These are phyloP conservation scores for Microplitis demolitor DNA, from an alignment of 1,140 invertebrate species.

Conservation along the genomic window DNA sequence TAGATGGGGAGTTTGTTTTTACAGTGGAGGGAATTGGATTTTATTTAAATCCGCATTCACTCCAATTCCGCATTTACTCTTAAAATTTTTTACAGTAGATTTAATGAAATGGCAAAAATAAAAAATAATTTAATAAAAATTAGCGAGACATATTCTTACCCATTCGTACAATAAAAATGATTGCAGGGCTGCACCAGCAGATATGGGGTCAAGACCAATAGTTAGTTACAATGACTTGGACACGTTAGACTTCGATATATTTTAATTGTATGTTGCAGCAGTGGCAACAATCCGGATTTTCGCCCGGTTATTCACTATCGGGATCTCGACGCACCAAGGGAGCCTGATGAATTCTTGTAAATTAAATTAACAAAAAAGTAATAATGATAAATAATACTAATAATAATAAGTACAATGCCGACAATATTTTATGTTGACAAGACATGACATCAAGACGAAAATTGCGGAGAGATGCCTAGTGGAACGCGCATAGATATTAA, in stretches of 20 bases:
- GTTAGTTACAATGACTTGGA: slow-evolving; percentile 85
- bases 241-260: slow-evolving; percentile 76
- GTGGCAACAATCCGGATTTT: slow-evolving; percentile 75
- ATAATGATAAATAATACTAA: too few species aligned
- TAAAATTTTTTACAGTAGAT: too few species aligned
- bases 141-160: slow-evolving; percentile 21
- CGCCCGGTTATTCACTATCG: slow-evolving; percentile 88
- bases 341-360: slow-evolving; percentile 83
- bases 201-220: slow-evolving; percentile 68
- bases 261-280: slow-evolving; percentile 64
- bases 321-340: slow-evolving; percentile 88
- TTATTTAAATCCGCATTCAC: too few species aligned
- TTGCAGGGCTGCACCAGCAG: slow-evolving; percentile 67
- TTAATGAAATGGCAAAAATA: background rate
- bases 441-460: too few species aligned
- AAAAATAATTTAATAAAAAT: background rate
- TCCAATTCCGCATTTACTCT: too few species aligned
- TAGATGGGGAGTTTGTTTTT: too few species aligned
- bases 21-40: too few species aligned
- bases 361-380: background rate
- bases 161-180: slow-evolving; percentile 38
- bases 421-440: too few species aligned
- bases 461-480: too few species aligned
- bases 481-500: too few species aligned
- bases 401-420: too few species aligned